phyloP scores from a whole-genome alignment of 2,113 vertebrate genomes.

The Pterocles burchelli region DNA sequence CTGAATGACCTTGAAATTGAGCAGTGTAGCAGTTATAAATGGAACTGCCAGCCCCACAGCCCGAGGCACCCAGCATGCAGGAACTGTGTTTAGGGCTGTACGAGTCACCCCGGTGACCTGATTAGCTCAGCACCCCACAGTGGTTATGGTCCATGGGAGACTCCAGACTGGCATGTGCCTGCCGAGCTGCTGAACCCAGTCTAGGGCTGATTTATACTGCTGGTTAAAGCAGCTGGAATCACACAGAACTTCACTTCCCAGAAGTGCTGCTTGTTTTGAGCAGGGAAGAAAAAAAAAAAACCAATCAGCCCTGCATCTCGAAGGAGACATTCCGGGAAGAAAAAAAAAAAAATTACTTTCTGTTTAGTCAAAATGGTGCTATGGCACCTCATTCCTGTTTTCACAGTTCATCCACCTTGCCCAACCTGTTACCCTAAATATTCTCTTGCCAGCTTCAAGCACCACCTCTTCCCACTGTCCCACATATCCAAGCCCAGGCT shows the following conservation, averaged over 20 bases:
- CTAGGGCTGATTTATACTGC: not conserved
- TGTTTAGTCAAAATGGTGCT: not conserved
- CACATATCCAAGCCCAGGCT: rapidly evolving
- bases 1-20: conserved; percentile 15
- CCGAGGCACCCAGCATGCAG: not conserved
- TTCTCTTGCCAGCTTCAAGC: not conserved
- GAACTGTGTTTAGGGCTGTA: not conserved
- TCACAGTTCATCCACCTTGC: not conserved
- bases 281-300: not conserved
- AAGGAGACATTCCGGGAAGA: not conserved
- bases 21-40: not conserved
- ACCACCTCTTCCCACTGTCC: not conserved
- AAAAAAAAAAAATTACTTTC: not conserved
- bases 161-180: not conserved
- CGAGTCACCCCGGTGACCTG: not conserved
- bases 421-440: not conserved
- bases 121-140: not conserved
- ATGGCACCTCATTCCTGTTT: not conserved
- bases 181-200: not conserved
- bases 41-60: not conserved
- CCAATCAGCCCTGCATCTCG: not conserved
- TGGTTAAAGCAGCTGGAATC: not conserved
- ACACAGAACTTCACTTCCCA: not conserved
- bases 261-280: not conserved
- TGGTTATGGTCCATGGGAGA: not conserved